Evolutionary conservation across 2,113 vertebrate species (phyloP).

Genomic region (Bubalus kerabau): DNA sequence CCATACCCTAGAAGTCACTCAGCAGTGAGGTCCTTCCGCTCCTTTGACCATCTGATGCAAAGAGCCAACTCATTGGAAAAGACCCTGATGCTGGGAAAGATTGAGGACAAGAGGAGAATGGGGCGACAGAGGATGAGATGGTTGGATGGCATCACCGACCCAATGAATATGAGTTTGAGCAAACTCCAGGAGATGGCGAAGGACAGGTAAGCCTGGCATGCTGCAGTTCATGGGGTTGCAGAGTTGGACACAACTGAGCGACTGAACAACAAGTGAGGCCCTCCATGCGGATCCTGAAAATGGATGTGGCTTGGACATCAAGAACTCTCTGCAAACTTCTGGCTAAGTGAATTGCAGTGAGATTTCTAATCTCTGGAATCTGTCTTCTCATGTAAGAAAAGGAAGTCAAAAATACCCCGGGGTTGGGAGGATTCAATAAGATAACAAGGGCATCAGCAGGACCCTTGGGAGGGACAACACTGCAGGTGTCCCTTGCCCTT

Average conservation of each 20-base stretch:
- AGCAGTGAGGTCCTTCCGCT: background rate
- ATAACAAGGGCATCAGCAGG: rapidly evolving
- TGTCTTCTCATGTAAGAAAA: background rate
- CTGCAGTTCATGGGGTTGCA: background rate
- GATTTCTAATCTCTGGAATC: background rate
- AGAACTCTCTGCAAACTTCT: background rate
- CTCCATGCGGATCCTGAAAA: background rate
- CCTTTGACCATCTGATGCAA: background rate
- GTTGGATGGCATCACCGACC: background rate
- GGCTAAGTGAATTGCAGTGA: background rate
- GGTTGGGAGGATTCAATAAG: background rate
- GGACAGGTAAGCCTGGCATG: background rate
- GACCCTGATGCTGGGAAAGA: background rate
- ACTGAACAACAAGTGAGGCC: background rate
- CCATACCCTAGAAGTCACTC: background rate
- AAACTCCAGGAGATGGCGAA: background rate
- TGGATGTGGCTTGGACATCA: background rate
- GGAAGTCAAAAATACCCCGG: rapidly evolving
- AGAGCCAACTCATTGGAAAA: background rate
- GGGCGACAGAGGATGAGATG: background rate
- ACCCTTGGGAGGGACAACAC: rapidly evolving
- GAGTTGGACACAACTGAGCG: background rate
- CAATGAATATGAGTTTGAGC: background rate
- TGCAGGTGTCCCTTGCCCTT: background rate
- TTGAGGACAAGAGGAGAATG: background rate